These are phyloP conservation scores for Hydractinia symbiolongicarpus DNA, from an alignment of 30 jellyfish, hydroid and myxozoan genomes.

Conservation along the genomic window DNA sequence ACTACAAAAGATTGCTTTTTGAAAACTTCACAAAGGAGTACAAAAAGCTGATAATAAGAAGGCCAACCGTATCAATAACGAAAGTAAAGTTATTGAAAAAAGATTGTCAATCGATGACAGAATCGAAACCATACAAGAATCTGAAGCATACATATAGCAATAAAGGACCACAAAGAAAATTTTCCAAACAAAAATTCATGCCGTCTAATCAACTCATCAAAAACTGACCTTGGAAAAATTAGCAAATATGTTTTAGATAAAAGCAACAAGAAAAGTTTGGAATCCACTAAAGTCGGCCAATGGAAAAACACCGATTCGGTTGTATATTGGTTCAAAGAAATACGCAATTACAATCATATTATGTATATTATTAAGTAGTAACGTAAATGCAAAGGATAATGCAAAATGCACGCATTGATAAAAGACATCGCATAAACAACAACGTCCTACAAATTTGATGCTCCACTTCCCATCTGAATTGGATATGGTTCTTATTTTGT, in stretches of 20 bases:
- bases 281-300: not conserved
- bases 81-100: constrained; percentile 22
- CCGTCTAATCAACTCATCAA: constrained; percentile 41
- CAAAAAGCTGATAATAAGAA: not conserved
- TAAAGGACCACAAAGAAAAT: constrained; percentile 49
- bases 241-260: constrained; percentile 36
- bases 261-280: not conserved
- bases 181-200: constrained; percentile 39
- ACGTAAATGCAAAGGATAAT: no score
- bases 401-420: no score
- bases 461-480: no score
- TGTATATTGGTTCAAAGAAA: not conserved
- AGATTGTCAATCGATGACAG: constrained; percentile 33
- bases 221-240: constrained; percentile 43
- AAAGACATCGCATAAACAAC: no score
- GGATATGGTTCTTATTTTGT: no score
- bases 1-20: constrained; percentile 14
- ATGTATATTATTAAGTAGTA: no score
- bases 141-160: constrained; percentile 45
- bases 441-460: no score
- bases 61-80: constrained; percentile 16
- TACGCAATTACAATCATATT: no score
- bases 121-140: constrained; percentile 32
- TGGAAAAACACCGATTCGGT: constrained; percentile 12
- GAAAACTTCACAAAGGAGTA: constrained; percentile 16